phyloP scores from a whole-genome alignment of 1,140 invertebrate genomes.

The Heliconius himera region DNA sequence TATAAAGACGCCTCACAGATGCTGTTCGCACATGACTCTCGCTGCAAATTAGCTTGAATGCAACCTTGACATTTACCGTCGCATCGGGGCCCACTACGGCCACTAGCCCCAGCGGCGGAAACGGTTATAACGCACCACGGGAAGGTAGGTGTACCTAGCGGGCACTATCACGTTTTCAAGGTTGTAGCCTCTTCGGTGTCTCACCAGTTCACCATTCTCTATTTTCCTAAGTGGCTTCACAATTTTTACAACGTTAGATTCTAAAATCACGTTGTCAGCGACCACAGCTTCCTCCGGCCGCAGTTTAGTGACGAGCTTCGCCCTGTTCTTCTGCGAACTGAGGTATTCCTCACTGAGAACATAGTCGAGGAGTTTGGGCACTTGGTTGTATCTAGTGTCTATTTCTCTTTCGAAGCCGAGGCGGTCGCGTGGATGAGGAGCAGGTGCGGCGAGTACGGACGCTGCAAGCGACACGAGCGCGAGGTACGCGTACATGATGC shows the following conservation, averaged over 20 bases:
- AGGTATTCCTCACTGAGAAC: slow-evolving; percentile 65
- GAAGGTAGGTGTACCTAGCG: slow-evolving; percentile 72
- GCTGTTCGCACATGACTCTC: slow-evolving; percentile 49
- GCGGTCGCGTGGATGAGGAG: slow-evolving; percentile 47
- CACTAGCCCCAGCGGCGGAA: slow-evolving; percentile 75
- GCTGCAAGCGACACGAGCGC: slow-evolving; percentile 63
- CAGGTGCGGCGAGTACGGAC: slow-evolving; percentile 48
- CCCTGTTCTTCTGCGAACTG: slow-evolving; percentile 62
- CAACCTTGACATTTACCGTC: slow-evolving; percentile 75
- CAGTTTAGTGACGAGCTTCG: slow-evolving; percentile 67
- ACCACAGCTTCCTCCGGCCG: slow-evolving; percentile 67
- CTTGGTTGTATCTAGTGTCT: slow-evolving; percentile 59
- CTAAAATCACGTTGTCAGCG: slow-evolving; percentile 75
- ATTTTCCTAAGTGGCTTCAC: slow-evolving; percentile 59
- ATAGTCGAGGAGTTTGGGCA: slow-evolving; percentile 60
- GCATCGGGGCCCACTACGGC: slow-evolving; percentile 42
- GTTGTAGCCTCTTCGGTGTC: slow-evolving; percentile 78
- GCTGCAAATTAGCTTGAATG: slow-evolving; percentile 53
- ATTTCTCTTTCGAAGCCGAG: slow-evolving; percentile 73
- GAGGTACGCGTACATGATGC: slow-evolving; percentile 75
- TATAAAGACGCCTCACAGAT: slow-evolving; percentile 45
- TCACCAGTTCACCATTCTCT: slow-evolving; percentile 55
- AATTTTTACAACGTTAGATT: slow-evolving; percentile 74
- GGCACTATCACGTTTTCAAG: slow-evolving; percentile 79
- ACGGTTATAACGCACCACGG: slow-evolving; percentile 65